Conservation (phyloP, 2,797 vertebrate genomes). For the Tokudaia tokunoshimensis region DNA sequence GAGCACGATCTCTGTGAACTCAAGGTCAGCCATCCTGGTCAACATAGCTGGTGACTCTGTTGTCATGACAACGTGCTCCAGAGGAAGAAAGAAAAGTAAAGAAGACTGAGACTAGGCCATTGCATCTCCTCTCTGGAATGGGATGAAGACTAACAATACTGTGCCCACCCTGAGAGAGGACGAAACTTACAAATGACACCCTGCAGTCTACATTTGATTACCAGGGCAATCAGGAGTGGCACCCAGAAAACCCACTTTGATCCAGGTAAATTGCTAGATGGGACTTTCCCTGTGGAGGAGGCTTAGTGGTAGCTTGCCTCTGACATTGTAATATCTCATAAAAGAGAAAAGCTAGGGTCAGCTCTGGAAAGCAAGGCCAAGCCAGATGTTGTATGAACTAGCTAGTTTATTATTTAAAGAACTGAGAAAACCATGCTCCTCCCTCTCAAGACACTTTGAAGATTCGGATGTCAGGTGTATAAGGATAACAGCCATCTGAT, state of each 20-base stretch:
- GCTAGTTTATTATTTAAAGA: background rate
- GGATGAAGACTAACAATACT: background rate
- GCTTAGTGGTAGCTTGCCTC: background rate
- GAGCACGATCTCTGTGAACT: background rate
- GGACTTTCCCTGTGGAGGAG: background rate
- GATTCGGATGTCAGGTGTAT: background rate
- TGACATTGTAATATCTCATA: rapidly evolving
- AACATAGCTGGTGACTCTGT: background rate
- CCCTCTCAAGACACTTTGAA: background rate
- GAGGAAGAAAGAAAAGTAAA: background rate
- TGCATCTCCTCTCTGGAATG: background rate
- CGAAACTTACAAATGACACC: background rate
- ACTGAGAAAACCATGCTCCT: background rate
- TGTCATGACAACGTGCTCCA: background rate
- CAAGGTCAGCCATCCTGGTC: background rate
- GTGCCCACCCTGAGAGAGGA: background rate
- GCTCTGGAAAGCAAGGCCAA: background rate
- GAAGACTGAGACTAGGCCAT: background rate
- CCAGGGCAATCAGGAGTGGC: background rate
- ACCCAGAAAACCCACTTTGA: background rate
- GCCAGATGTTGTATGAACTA: background rate
- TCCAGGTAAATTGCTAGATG: background rate
- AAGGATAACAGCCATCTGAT: background rate
- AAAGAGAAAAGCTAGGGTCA: background rate
- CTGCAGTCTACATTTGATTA: background rate